Evolutionary conservation across 2,888 invertebrate genomes (phyloP).

Genomic region (Lordiphosa andalusiaca): DNA sequence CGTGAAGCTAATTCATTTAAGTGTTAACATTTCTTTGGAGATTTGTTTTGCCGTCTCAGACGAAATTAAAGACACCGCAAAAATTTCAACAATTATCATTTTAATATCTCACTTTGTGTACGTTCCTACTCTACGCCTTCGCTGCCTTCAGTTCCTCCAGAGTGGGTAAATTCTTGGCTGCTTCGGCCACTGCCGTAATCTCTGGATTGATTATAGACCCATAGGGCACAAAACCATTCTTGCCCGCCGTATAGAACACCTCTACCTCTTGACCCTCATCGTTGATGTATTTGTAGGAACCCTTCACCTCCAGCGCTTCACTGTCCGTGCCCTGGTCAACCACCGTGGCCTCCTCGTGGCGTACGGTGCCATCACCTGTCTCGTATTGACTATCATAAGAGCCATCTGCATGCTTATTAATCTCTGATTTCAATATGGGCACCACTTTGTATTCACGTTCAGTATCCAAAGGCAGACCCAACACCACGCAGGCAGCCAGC

Average conservation of each 20-base stretch:
- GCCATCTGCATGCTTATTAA: slow-evolving; percentile 64
- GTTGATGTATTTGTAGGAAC: slow-evolving; percentile 77
- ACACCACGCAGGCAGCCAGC: slow-evolving; percentile 31
- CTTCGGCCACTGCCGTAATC: slow-evolving; percentile 74
- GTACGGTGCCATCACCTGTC: slow-evolving; percentile 69
- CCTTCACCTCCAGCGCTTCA: slow-evolving; percentile 68
- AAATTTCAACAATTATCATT: slow-evolving; percentile 10
- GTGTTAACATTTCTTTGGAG: slow-evolving; percentile 1
- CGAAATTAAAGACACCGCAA: background rate
- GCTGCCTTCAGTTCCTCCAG: too few species aligned
- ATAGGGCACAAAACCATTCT: slow-evolving; percentile 78
- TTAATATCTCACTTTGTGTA: too few species aligned
- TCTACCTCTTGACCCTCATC: slow-evolving; percentile 72
- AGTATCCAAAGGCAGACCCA: slow-evolving; percentile 43
- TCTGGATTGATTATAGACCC: slow-evolving; percentile 73
- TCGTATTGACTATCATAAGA: slow-evolving; percentile 67
- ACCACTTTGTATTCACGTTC: slow-evolving; percentile 39
- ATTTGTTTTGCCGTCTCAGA: background rate
- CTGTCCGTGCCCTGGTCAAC: slow-evolving; percentile 64
- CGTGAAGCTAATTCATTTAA: too few species aligned
- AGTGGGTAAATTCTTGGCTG: slow-evolving; percentile 74
- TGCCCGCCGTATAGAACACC: slow-evolving; percentile 78
- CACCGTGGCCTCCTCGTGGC: slow-evolving; percentile 66
- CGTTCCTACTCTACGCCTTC: too few species aligned
- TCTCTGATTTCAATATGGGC: slow-evolving; percentile 69